Evolutionary conservation across 2,113 vertebrate species (phyloP).

Genomic region (Plecturocebus donacophilus): DNA sequence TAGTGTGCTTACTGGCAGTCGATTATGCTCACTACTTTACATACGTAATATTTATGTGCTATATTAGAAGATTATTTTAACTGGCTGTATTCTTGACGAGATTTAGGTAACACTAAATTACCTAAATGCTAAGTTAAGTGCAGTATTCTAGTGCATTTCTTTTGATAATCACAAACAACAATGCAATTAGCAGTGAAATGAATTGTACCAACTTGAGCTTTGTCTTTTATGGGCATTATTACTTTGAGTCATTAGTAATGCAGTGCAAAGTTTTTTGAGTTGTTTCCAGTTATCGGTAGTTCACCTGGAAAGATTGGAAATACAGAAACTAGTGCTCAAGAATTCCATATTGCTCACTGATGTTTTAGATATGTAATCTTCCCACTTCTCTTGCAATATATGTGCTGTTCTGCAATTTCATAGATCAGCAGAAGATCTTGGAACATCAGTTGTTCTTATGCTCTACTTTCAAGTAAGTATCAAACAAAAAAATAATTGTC

Average conservation of each 20-base stretch:
- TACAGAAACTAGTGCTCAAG: not conserved
- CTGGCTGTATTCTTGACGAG: not conserved
- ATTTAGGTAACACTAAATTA: not conserved
- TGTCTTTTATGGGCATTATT: not conserved
- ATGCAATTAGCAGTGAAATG: not conserved
- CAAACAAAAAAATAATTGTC: not conserved
- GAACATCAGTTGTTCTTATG: not conserved
- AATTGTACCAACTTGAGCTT: not conserved
- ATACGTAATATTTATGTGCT: not conserved
- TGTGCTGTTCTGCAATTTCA: not conserved
- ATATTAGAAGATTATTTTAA: not conserved
- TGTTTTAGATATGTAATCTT: not conserved
- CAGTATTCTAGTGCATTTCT: not conserved
- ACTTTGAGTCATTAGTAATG: not conserved
- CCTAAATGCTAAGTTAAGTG: not conserved
- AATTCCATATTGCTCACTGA: not conserved
- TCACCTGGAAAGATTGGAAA: not conserved
- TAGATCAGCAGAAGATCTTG: not conserved
- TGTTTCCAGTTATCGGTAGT: not conserved
- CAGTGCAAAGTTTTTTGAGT: not conserved
- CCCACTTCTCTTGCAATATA: not conserved
- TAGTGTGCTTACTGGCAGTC: not conserved
- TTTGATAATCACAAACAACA: not conserved
- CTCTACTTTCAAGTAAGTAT: not conserved
- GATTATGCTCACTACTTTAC: not conserved